These are phyloP conservation scores for Xiphophorus maculatus DNA, from an alignment of 2,113 vertebrate genomes.

Conservation along the genomic window DNA sequence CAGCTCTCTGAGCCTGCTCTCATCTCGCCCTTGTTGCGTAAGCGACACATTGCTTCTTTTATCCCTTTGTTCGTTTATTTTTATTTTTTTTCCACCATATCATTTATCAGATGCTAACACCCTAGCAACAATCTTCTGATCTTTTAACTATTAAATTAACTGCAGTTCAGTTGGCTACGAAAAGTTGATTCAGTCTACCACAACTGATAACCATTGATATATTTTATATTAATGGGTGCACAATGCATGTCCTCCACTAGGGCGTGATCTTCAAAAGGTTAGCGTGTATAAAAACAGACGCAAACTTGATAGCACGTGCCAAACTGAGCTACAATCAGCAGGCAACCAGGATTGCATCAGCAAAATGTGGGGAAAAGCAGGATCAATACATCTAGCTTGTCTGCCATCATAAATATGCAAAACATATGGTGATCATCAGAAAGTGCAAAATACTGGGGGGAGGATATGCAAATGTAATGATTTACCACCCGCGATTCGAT, in stretches of 20 bases:
- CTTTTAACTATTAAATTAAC: constrained; percentile 45
- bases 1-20: constrained; percentile 30
- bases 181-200: constrained; percentile 43
- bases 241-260: constrained; percentile 17
- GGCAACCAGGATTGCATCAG: too few relatives aligned
- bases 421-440: too few relatives aligned
- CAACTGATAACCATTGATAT: constrained; percentile 32
- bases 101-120: constrained; percentile 44
- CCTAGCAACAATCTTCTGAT: constrained; percentile 47
- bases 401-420: too few relatives aligned
- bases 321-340: too few relatives aligned
- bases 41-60: constrained; percentile 50
- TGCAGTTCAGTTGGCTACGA: constrained; percentile 34
- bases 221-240: constrained; percentile 48
- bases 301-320: too few relatives aligned
- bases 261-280: too few relatives aligned
- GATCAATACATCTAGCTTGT: too few relatives aligned
- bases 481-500: too few relatives aligned
- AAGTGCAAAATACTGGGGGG: too few relatives aligned
- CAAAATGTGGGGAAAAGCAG: too few relatives aligned
- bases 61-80: constrained; percentile 35
- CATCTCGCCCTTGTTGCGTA: constrained; percentile 64
- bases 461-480: too few relatives aligned
- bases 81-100: constrained; percentile 48
- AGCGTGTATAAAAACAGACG: too few relatives aligned